Evolutionary conservation across 2,797 vertebrate genomes (phyloP), one percentile per base, ranked within the genome.

Genomic region (Thunnus albacares): DNA sequence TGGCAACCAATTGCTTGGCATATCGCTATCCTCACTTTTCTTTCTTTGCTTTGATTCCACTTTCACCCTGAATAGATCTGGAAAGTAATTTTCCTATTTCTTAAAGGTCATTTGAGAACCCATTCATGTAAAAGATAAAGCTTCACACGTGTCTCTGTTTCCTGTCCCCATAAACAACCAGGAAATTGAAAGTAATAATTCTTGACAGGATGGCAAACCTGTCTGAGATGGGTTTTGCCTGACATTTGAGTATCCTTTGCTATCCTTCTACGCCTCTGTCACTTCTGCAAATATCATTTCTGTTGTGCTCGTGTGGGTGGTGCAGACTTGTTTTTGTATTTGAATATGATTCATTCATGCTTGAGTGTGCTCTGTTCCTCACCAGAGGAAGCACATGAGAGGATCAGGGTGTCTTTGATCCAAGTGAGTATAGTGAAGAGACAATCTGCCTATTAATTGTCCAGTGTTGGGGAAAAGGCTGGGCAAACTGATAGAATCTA

Each of bases 171-270:
- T 80, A 72, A 87, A 85, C 85, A 85, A 71, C 15, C 72, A 88
- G 79, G 82, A 89, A 82, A 90, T 86, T 80, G 86, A 88, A 91
- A 84, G 80, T 79, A 81, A 84, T 82, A 60, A 80, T 76, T 84
- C 17, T n/a, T 83, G 65, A 84, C 79, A 41, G 75, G 63, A 74
- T 51, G 64, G 28, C 22, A 75, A 67, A 87, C 75, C 72, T 70
- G 77, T 76, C 67, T 79, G 62, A 87, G 87, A 89, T 80, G 72
- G 61, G 70, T 83, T 89, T 89, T 88, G 71, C 57, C 12, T 91
- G 89, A 87, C 84, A 90, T 91, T 89, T 87, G 64, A 71, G 33
- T 63, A 63, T 72, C 20, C 67, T 81, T 74, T 75, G 24, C 74
- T 53, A 17, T 72, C 64, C 17, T 10, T 70, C n/a, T 59, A 0